These are phyloP conservation scores for Psophia crepitans DNA, from an alignment of 2,113 vertebrate species.

Conservation along the genomic window DNA sequence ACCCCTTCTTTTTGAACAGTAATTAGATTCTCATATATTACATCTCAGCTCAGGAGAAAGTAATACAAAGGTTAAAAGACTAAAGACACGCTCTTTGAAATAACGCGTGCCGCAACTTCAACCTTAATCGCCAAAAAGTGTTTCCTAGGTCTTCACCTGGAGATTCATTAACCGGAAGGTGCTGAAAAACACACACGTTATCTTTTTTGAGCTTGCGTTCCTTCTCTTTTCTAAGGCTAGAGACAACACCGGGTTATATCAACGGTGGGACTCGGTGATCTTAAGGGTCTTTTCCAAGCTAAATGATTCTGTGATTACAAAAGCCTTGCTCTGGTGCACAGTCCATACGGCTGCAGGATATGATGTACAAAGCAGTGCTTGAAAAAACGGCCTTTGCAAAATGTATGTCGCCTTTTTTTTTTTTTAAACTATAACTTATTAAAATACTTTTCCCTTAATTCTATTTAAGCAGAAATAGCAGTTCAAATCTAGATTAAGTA, in stretches of 20 bases:
- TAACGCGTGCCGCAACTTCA: background rate
- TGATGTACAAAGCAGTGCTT: background rate
- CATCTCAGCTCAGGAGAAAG: background rate
- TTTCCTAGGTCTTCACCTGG: background rate
- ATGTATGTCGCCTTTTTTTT: fast-evolving
- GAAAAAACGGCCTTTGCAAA: background rate
- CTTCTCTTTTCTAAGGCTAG: background rate
- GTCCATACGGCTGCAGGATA: background rate
- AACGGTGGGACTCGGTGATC: fast-evolving
- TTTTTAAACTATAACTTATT: fast-evolving
- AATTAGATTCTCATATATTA: background rate
- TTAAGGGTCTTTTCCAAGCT: background rate
- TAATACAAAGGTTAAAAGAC: background rate
- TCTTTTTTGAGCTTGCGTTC: background rate
- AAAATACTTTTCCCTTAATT: background rate
- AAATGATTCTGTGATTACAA: background rate
- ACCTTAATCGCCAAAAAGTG: background rate
- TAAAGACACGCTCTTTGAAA: background rate
- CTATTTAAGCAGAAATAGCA: background rate
- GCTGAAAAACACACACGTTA: background rate
- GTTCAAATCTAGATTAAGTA: background rate
- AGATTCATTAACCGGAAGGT: background rate
- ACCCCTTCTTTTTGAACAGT: background rate
- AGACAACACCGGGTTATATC: background rate
- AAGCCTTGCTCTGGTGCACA: background rate